Percentiles rank a stretch among this genome's conserved stretches.
These are phyloP conservation scores for Syngnathus scovelli DNA, from an alignment of 2,113 vertebrate genomes.

Conservation along the genomic window DNA sequence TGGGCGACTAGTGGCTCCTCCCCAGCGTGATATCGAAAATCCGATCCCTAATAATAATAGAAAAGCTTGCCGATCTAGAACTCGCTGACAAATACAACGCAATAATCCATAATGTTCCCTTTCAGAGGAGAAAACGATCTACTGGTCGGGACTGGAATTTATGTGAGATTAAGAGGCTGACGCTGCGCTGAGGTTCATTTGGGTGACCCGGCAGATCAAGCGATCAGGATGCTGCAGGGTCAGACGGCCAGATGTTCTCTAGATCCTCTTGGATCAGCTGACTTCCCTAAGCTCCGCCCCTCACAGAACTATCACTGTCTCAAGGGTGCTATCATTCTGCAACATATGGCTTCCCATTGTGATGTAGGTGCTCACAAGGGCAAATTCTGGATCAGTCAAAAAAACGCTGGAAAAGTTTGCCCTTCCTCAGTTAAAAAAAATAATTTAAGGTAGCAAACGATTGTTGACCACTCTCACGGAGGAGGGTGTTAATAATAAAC, in stretches of 20 bases:
- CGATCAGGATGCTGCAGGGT: constrained; percentile 58
- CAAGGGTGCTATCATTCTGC: constrained; percentile 41
- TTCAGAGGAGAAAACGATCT: constrained; percentile 36
- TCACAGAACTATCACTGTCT: constrained; percentile 30
- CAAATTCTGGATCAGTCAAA: too few species aligned
- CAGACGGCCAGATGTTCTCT: constrained; percentile 65
- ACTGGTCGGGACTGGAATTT: constrained; percentile 30
- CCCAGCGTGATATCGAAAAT: constrained; percentile 35
- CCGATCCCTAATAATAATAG: constrained; percentile 19
- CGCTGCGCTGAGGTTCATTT: constrained; percentile 46
- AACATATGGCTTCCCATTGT: constrained; percentile 36
- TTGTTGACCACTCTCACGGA: too few species aligned
- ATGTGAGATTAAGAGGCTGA: constrained; percentile 61
- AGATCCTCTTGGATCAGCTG: constrained; percentile 63
- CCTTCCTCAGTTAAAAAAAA: too few species aligned
- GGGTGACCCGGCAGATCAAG: constrained; percentile 61
- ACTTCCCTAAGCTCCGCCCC: constrained; percentile 42
- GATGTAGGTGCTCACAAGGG: constrained; percentile 33
- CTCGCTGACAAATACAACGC: constrained; percentile 16
- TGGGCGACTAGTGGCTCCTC: constrained; percentile 49
- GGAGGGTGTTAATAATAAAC: too few species aligned
- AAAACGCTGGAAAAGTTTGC: too few species aligned
- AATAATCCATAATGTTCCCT: constrained; percentile 32
- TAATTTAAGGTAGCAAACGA: too few species aligned
- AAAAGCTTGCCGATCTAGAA: constrained; percentile 22